A percentile compares a stretch with the other conserved stretches of the same genome.
Conservation (phyloP, 2,113 vertebrate species). For the Phylloscopus trochiloides region DNA sequence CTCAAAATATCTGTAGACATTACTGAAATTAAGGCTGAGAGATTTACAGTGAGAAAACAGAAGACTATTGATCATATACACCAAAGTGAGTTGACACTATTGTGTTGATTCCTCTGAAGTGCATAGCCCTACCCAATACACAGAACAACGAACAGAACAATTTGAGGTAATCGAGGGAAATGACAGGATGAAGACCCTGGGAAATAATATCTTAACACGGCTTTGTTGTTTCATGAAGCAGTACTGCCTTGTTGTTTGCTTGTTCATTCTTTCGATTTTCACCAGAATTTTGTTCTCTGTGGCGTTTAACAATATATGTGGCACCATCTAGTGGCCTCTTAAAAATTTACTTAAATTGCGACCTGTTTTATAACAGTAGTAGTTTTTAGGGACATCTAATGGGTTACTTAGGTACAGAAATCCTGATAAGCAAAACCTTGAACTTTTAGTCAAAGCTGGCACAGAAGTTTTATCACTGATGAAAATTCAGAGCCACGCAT, state of each 20-base stretch:
- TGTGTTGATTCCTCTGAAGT: background rate
- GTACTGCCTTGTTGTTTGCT: background rate
- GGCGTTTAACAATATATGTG: background rate
- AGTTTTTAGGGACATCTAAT: background rate
- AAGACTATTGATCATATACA: accelerated
- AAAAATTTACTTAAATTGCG: background rate
- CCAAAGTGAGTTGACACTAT: background rate
- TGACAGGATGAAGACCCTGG: background rate
- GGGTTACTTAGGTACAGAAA: background rate
- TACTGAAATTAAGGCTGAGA: background rate
- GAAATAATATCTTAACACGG: background rate
- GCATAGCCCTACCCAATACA: accelerated
- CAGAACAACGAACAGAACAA: background rate
- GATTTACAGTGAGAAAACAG: background rate
- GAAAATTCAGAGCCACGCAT: background rate
- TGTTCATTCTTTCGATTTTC: background rate
- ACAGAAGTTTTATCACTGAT: accelerated
- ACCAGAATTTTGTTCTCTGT: background rate
- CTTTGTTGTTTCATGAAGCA: background rate
- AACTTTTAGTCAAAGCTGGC: background rate
- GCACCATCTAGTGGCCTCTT: constrained; percentile 43
- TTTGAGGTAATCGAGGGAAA: background rate
- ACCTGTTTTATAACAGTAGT: background rate
- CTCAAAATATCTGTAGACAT: background rate
- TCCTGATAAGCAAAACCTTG: background rate